Percentiles rank a stretch among this genome's conserved stretches.
phyloP scores from a whole-genome alignment of 2,113 vertebrate genomes.

The Clarias gariepinus region DNA sequence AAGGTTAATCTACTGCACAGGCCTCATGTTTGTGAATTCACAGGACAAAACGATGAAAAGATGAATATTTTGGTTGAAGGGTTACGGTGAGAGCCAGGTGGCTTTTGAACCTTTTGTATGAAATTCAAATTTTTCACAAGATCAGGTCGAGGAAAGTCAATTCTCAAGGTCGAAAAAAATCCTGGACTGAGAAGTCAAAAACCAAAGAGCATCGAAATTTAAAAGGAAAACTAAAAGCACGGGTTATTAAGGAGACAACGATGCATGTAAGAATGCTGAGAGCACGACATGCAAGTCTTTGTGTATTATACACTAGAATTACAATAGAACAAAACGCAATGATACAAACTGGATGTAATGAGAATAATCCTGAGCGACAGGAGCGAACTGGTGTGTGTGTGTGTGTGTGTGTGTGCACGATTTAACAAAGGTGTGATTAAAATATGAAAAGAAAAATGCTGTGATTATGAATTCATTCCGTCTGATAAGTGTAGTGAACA shows the following conservation, averaged over 20 bases:
- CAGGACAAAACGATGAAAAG: not conserved
- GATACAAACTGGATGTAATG: not conserved
- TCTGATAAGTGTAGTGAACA: not conserved
- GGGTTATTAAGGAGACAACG: not conserved
- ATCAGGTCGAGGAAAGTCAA: not conserved
- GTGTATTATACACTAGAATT: not conserved
- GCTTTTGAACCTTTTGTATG: not conserved
- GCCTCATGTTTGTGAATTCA: not conserved
- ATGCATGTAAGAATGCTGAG: not conserved
- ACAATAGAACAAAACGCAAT: not conserved
- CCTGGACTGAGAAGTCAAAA: not conserved
- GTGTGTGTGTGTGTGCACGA: not conserved
- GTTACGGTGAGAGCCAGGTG: not conserved
- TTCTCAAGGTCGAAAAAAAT: not conserved
- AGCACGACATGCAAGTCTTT: not conserved
- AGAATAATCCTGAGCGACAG: not conserved
- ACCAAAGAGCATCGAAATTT: not conserved
- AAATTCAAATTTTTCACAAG: not conserved
- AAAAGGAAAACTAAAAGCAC: not conserved
- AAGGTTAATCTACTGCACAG: not conserved
- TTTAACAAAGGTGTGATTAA: not conserved
- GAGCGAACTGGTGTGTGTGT: not conserved
- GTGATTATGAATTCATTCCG: not conserved
- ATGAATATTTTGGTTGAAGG: not conserved
- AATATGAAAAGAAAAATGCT: not conserved